These are phyloP conservation scores for Lymantria monacha DNA, from an alignment of 2,888 invertebrate species.

Conservation along the genomic window DNA sequence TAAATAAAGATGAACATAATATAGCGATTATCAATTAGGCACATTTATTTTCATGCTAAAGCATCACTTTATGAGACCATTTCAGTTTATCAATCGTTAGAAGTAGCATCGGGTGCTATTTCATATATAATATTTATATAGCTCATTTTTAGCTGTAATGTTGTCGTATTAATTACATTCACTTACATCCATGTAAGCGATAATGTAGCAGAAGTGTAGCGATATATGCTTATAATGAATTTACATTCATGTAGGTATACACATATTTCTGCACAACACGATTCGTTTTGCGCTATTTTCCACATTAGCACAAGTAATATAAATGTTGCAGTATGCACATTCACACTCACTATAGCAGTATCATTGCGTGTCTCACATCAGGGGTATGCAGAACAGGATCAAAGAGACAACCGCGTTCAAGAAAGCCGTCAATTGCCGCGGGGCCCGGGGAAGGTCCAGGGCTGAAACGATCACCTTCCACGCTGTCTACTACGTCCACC, in stretches of 20 bases:
- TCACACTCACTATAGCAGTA: constrained; percentile 34
- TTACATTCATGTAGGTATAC: neutral
- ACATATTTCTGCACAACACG: neutral
- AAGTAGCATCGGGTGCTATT: too few relatives aligned
- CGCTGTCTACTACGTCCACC: constrained; percentile 72
- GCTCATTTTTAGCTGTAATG: too few relatives aligned
- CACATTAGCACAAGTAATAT: constrained; percentile 26
- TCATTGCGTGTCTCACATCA: constrained; percentile 38
- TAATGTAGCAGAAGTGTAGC: neutral
- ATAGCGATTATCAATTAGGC: neutral
- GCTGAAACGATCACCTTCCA: constrained; percentile 67
- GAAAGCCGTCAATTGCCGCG: constrained; percentile 64
- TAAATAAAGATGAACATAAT: neutral
- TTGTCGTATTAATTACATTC: too few relatives aligned
- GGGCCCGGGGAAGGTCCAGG: constrained; percentile 54
- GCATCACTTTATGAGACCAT: neutral
- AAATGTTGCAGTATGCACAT: constrained; percentile 23
- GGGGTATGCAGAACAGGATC: constrained; percentile 79
- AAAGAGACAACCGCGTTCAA: constrained; percentile 73
- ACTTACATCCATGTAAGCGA: too few relatives aligned
- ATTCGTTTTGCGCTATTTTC: constrained; percentile 4
- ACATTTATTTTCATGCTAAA: neutral
- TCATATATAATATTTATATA: too few relatives aligned
- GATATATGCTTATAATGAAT: neutral
- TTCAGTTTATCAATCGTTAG: too few relatives aligned